Percentiles rank a stretch among this genome's conserved stretches.
phyloP scores from a whole-genome alignment of 1,140 invertebrate species.

The Ladona fulva region DNA sequence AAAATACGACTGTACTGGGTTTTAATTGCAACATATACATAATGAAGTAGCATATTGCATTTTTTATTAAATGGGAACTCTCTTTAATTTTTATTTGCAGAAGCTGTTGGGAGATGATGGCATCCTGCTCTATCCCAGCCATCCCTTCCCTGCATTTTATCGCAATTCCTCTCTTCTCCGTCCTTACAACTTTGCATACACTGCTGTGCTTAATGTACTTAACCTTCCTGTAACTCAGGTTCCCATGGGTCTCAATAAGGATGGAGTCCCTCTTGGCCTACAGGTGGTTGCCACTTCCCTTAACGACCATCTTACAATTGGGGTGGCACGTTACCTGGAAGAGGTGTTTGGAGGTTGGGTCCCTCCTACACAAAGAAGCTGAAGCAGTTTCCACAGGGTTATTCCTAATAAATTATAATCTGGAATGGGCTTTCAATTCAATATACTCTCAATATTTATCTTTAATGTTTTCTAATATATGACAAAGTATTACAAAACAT shows the following conservation, averaged over 20 bases:
- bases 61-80: not conserved
- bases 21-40: too few species aligned
- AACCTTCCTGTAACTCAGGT: constrained; percentile 78
- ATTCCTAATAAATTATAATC: too few species aligned
- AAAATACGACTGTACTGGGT: too few species aligned
- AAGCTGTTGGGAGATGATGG: constrained; percentile 65
- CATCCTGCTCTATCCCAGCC: constrained; percentile 76
- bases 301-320: constrained; percentile 43
- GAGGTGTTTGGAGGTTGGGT: constrained; percentile 50
- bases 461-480: too few species aligned
- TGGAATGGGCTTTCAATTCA: too few species aligned
- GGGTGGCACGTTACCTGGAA: constrained; percentile 47
- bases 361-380: constrained; percentile 13
- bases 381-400: too few species aligned
- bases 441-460: too few species aligned
- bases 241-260: constrained; percentile 70
- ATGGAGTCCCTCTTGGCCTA: constrained; percentile 81
- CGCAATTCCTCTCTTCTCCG: constrained; percentile 72
- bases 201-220: constrained; percentile 79
- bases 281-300: constrained; percentile 47
- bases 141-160: constrained; percentile 71
- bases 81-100: constrained; percentile 39
- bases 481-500: too few species aligned
- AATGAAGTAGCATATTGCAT: too few species aligned
- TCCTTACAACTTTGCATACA: constrained; percentile 82